These are phyloP conservation scores for Exaiptasia diaphana DNA, from an alignment of 64 coral and sea anemone genomes.

Conservation along the genomic window DNA sequence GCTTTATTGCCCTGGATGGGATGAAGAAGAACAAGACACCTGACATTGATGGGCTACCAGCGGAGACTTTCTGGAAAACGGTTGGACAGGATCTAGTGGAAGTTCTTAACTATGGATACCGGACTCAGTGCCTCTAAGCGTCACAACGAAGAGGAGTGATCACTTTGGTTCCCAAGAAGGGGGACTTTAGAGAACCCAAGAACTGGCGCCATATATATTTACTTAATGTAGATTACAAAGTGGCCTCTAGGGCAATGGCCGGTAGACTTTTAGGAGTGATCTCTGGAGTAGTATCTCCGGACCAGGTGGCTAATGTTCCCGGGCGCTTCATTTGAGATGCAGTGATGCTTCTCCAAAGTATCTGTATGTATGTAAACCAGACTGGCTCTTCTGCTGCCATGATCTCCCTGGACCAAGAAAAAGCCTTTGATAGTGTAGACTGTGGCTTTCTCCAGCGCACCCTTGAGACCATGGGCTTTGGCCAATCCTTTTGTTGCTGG, in stretches of 20 bases:
- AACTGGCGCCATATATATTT: constrained; percentile 52
- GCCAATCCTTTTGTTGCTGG: constrained; percentile 1
- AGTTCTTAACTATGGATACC: not conserved
- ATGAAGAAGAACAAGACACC: constrained; percentile 11
- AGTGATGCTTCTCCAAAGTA: constrained; percentile 1
- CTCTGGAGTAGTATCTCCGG: not conserved
- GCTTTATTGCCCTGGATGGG: not conserved
- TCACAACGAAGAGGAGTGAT: constrained; percentile 3
- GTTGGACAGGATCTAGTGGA: not conserved
- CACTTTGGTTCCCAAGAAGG: constrained; percentile 1
- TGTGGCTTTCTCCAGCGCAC: constrained; percentile 32
- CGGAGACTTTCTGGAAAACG: constrained; percentile 42
- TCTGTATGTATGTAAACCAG: constrained; percentile 27
- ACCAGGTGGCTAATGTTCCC: constrained; percentile 23
- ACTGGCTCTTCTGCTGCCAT: too few species aligned
- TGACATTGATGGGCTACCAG: constrained; percentile 31
- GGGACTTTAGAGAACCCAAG: not conserved
- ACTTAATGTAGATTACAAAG: constrained; percentile 29
- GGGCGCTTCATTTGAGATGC: constrained; percentile 30
- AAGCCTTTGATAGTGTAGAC: too few species aligned
- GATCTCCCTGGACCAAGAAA: too few species aligned
- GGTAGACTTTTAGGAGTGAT: constrained; percentile 16
- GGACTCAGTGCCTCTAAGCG: not conserved
- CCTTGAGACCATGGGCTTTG: constrained; percentile 24
- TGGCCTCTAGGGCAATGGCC: constrained; percentile 34